phyloP scores from a whole-genome alignment of 2,113 vertebrate species.

The Vidua chalybeata region DNA sequence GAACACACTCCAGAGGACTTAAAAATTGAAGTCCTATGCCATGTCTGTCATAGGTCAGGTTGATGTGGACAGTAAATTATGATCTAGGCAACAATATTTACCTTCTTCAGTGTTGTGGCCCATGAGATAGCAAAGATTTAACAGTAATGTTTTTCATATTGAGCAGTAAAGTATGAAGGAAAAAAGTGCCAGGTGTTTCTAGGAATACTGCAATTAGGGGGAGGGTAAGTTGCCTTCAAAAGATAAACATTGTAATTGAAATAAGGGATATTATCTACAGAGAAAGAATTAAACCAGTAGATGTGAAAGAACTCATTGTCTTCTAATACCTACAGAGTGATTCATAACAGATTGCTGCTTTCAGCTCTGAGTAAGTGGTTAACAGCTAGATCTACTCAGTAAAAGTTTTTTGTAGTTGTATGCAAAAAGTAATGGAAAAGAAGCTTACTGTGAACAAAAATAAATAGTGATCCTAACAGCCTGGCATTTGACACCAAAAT shows the following conservation, averaged over 20 bases:
- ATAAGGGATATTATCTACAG: neutral
- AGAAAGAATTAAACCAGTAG: constrained; percentile 14
- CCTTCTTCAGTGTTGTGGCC: neutral
- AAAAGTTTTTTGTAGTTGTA: neutral
- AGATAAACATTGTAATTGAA: constrained; percentile 56
- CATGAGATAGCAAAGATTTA: neutral
- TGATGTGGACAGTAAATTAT: neutral
- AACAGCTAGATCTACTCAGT: neutral
- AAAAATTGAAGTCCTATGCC: neutral
- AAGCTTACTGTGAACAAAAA: neutral
- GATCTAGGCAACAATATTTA: neutral
- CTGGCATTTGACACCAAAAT: neutral
- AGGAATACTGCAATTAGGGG: constrained; percentile 12
- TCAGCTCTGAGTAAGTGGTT: neutral
- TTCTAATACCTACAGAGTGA: constrained; percentile 5
- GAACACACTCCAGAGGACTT: neutral
- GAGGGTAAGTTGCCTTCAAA: constrained; percentile 31
- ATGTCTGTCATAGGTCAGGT: neutral
- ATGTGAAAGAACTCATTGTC: constrained; percentile 33
- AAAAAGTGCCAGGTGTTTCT: constrained; percentile 23
- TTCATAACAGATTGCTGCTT: constrained; percentile 30
- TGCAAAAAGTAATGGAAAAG: neutral
- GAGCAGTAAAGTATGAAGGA: neutral
- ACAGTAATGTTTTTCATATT: neutral
- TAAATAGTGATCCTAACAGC: neutral